A percentile compares a stretch with the other conserved stretches of the same genome.
These are phyloP conservation scores for Ailurus styani DNA, from an alignment of 2,113 vertebrate genomes.

Conservation along the genomic window DNA sequence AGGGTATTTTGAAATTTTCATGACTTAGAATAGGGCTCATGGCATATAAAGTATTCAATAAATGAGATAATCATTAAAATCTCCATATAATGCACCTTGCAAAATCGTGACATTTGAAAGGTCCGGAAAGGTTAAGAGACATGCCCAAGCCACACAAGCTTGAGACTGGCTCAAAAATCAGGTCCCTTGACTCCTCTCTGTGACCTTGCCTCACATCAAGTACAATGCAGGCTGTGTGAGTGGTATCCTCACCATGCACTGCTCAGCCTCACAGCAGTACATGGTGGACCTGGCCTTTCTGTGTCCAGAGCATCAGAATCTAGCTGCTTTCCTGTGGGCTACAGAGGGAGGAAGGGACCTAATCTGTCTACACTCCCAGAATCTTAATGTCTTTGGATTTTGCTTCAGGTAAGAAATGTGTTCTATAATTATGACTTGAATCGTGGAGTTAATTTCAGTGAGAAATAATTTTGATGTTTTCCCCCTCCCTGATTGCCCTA, in stretches of 20 bases:
- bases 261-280: not conserved
- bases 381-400: not conserved
- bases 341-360: not conserved
- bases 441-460: not conserved
- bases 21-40: not conserved
- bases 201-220: not conserved
- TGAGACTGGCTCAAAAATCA: not conserved
- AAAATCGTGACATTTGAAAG: not conserved
- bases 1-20: not conserved
- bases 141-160: not conserved
- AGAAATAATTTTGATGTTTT: conserved; percentile 11
- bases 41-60: not conserved
- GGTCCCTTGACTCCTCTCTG: not conserved
- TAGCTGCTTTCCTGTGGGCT: not conserved
- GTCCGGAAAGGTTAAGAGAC: not conserved
- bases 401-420: not conserved
- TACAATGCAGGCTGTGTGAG: not conserved
- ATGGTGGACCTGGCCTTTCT: not conserved
- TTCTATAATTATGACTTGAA: conserved; percentile 15
- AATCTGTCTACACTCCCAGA: not conserved
- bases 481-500: not conserved
- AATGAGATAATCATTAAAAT: not conserved
- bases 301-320: not conserved
- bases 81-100: not conserved
- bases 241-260: fast-evolving